Evolutionary conservation across 2,113 vertebrate genomes (phyloP).

Genomic region (Proterorhinus semilunaris): DNA sequence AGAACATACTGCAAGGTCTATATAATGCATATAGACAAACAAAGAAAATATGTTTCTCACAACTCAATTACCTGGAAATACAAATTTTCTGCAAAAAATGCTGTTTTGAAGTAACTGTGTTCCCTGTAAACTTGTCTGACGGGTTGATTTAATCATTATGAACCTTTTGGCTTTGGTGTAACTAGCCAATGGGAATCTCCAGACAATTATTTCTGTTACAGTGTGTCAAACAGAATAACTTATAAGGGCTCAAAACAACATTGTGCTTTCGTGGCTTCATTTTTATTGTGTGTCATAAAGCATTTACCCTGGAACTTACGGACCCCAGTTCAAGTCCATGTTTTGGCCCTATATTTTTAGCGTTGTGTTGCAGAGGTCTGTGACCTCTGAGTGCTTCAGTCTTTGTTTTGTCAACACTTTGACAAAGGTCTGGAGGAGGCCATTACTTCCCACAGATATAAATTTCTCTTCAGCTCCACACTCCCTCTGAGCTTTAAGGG

Average conservation of each 20-base stretch:
- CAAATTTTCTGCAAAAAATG: not conserved
- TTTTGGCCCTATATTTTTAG: not conserved
- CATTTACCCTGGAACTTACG: not conserved
- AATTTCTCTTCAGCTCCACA: constrained; percentile 20
- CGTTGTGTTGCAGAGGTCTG: not conserved
- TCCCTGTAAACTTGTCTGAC: not conserved
- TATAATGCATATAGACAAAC: not conserved
- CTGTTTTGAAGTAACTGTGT: not conserved
- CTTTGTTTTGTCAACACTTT: constrained; percentile 8
- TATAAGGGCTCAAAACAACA: too few relatives aligned
- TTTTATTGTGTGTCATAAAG: not conserved
- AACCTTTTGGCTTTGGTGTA: not conserved
- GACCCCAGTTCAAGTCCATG: not conserved
- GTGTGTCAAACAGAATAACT: too few relatives aligned
- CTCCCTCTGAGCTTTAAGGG: constrained; percentile 25
- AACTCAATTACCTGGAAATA: constrained; percentile 10
- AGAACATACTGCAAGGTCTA: not conserved
- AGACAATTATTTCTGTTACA: too few relatives aligned
- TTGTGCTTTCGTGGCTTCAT: not conserved
- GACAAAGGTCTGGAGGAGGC: constrained; percentile 35
- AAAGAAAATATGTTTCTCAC: not conserved
- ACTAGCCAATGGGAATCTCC: too few relatives aligned
- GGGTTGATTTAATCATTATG: not conserved
- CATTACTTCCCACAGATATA: constrained; percentile 27
- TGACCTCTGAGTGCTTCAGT: not conserved